Percentiles rank a stretch among this genome's conserved stretches.
Evolutionary conservation across 2,888 invertebrate genomes (phyloP).

Genomic region (Ditula angustiorana): DNA sequence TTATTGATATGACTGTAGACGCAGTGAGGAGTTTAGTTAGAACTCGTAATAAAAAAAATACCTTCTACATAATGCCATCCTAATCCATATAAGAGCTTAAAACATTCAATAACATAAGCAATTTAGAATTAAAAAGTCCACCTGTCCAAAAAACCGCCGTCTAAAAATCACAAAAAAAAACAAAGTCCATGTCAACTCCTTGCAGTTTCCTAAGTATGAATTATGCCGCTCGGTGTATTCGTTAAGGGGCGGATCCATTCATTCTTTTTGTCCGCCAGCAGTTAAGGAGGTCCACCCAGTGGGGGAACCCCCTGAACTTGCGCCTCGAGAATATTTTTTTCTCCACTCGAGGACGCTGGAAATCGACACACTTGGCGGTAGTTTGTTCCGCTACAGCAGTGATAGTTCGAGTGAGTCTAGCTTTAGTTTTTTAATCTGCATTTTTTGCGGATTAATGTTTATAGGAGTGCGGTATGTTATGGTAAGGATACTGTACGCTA

Average conservation of each 20-base stretch:
- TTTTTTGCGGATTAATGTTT: slow-evolving; percentile 49
- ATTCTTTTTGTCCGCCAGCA: slow-evolving; percentile 85
- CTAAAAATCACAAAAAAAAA: slow-evolving; percentile 45
- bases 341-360: slow-evolving; percentile 79
- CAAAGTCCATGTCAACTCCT: slow-evolving; percentile 78
- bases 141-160: slow-evolving; percentile 35
- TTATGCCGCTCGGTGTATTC: slow-evolving; percentile 85
- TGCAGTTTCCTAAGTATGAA: slow-evolving; percentile 84
- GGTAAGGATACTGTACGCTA: no score
- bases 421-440: slow-evolving; percentile 62
- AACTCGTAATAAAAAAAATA: not conserved
- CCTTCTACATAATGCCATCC: no score
- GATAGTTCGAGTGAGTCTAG: slow-evolving; percentile 73
- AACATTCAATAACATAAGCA: no score
- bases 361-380: slow-evolving; percentile 84
- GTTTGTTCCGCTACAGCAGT: slow-evolving; percentile 77
- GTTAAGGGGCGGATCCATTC: slow-evolving; percentile 85
- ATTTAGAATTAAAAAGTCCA: not conserved
- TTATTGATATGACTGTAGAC: slow-evolving; percentile 17
- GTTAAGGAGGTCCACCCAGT: slow-evolving; percentile 78
- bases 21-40: slow-evolving; percentile 1
- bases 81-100: no score
- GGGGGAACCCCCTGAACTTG: slow-evolving; percentile 74
- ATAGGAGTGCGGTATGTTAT: slow-evolving; percentile 55
- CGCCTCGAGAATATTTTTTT: slow-evolving; percentile 83